Evolutionary conservation across 2,888 invertebrate species (phyloP), one percentile per base, ranked within the genome.

Genomic region (Patella depressa): DNA sequence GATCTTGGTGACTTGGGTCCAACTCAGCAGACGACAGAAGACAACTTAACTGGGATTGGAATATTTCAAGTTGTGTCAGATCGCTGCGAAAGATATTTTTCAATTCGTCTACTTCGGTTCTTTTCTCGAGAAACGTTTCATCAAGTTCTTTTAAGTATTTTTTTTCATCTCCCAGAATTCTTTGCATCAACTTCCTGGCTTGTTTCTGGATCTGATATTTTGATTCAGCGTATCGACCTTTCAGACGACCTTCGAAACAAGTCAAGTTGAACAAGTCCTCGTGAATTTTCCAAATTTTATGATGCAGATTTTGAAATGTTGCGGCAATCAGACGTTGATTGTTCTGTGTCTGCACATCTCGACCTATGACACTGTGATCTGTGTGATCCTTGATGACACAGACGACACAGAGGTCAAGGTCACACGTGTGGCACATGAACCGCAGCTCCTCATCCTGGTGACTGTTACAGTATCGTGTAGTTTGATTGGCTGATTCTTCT

Each of bases 331-430:
- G 45, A 11, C 72, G 71, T 19, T 74, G 57, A 45, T 75, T 71
- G 3, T 53, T 9, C 5, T 72, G 59, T n/a, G 17, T 45, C 1
- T 71, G 53, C 7, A 71, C 72, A 4, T 76, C 57, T 7, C 24
- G 19, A 24, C 80, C 53, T 7, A 72, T 29, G 14, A 83, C 65
- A 9, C 76, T 55, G 59, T 84, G 83, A 53, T 78, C 59, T 53
- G 71, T 71, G 69, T 84, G 82, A 14, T 78, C 57, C 15, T 76
- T 77, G 71, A 79, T 65, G 17, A 82, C 54, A 77, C 84, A 84
- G 11, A 77, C 53, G 34, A 83, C 70, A 74, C 84, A 84, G 12
- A 83, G 71, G 19, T 72, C 45, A 54, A 54, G 19, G 53, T 81
- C 72, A 75, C 84, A 84, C 12, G 77, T 75, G 15, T 72, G 65